Evolutionary conservation across 64 coral and sea anemone species (phyloP).

Genomic region (Pocillopora damicornis): DNA sequence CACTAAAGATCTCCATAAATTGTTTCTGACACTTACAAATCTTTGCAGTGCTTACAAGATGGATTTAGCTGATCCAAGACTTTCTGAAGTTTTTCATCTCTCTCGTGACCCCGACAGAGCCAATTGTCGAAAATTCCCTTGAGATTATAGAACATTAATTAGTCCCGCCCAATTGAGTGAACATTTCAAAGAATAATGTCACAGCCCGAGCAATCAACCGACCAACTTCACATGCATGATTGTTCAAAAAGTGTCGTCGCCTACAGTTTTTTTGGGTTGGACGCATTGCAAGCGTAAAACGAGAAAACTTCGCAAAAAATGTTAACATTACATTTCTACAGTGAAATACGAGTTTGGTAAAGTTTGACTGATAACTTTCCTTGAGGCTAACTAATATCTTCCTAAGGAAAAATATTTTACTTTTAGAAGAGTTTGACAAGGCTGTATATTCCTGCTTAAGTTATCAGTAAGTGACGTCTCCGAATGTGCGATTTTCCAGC

Average conservation of each 20-base stretch:
- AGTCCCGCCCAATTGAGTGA: constrained; percentile 1
- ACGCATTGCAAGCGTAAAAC: not conserved
- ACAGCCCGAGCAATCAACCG: not conserved
- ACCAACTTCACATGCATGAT: not conserved
- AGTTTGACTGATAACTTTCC: no score
- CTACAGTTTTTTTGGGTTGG: not conserved
- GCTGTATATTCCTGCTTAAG: no score
- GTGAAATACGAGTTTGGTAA: no score
- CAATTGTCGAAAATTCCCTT: not conserved
- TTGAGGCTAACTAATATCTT: no score
- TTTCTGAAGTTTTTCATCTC: not conserved
- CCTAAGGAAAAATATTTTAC: no score
- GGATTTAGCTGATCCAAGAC: no score
- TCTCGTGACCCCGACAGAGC: not conserved
- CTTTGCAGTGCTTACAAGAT: not conserved
- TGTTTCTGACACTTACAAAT: not conserved
- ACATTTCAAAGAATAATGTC: not conserved
- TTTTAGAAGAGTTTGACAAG: no score
- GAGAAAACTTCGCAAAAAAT: not conserved
- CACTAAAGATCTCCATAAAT: no score
- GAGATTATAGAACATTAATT: not conserved
- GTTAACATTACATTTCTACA: no score
- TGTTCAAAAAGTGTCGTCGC: not conserved
- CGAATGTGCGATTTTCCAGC: no score
- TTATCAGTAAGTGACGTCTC: no score